These are phyloP conservation scores for Rhinichthys osculus DNA, from an alignment of 2,797 vertebrate species.

Conservation along the genomic window DNA sequence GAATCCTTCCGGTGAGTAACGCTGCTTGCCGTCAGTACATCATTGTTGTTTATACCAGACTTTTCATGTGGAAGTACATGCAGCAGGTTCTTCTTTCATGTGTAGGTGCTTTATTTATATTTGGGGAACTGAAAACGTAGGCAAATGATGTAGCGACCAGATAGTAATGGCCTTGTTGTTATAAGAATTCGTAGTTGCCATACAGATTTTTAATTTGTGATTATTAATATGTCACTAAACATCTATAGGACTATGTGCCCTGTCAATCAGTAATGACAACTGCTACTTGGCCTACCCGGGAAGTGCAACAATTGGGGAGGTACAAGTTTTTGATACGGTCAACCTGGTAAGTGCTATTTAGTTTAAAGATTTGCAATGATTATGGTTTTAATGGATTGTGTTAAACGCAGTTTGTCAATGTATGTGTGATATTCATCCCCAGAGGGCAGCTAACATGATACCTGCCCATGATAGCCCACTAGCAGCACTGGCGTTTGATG, in stretches of 20 bases:
- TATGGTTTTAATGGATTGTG: background rate
- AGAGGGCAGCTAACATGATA: constrained; percentile 99
- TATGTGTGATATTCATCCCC: constrained; percentile 51
- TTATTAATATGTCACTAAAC: constrained; percentile 13
- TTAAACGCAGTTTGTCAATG: background rate
- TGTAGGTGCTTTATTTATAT: background rate
- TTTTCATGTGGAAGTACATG: constrained; percentile 4
- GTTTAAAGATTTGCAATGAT: background rate
- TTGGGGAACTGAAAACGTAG: constrained; percentile 33
- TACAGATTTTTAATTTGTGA: background rate
- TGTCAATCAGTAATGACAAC: constrained; percentile 98
- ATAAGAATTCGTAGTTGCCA: background rate
- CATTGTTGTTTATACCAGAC: background rate
- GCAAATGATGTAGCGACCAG: background rate
- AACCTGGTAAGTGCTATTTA: constrained; percentile 86
- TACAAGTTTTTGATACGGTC: constrained; percentile 98
- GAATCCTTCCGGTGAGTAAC: constrained; percentile 89
- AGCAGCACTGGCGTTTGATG: constrained; percentile 94
- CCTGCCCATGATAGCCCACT: constrained; percentile 98
- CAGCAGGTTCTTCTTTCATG: constrained; percentile 32
- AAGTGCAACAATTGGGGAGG: constrained; percentile 96
- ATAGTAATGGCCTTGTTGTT: constrained; percentile 6
- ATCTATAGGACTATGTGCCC: constrained; percentile 87
- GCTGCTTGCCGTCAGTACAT: background rate
- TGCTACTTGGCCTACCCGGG: constrained; percentile 98